These are phyloP conservation scores for Drosophila arizonae DNA, from an alignment of 1,140 invertebrate species.

Conservation along the genomic window DNA sequence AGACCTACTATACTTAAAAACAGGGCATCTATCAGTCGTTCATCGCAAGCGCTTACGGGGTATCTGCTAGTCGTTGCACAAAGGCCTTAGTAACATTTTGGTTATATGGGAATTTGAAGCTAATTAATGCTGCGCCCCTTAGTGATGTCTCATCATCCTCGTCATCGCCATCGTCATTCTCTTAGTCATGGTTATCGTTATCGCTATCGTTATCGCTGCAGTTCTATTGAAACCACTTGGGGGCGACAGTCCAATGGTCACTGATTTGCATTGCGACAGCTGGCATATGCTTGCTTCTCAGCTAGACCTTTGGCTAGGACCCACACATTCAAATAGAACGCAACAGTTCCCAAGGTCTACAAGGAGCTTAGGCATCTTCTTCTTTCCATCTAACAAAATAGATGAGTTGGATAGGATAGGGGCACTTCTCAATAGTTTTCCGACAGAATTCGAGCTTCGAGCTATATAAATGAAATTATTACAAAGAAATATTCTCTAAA, in stretches of 20 bases:
- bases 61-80: not conserved
- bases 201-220: slow-evolving; percentile 21
- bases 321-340: not conserved
- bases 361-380: too few species aligned
- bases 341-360: not conserved
- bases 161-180: not conserved
- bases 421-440: too few species aligned
- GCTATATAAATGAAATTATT: too few species aligned
- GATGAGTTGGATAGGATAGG: too few species aligned
- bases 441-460: too few species aligned
- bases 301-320: not conserved
- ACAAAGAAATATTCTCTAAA: too few species aligned
- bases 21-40: too few species aligned
- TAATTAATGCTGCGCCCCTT: too few species aligned
- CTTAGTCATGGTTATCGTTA: not conserved
- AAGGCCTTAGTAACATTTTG: too few species aligned
- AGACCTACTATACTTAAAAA: too few species aligned
- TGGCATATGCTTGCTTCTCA: not conserved
- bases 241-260: not conserved
- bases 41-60: not conserved
- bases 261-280: slow-evolving; percentile 1
- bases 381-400: too few species aligned
- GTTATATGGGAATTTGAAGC: too few species aligned
- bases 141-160: not conserved
- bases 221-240: slow-evolving; percentile 13